These are phyloP conservation scores for Melanostoma scalare DNA, from an alignment of 2,888 invertebrate genomes.

Conservation along the genomic window DNA sequence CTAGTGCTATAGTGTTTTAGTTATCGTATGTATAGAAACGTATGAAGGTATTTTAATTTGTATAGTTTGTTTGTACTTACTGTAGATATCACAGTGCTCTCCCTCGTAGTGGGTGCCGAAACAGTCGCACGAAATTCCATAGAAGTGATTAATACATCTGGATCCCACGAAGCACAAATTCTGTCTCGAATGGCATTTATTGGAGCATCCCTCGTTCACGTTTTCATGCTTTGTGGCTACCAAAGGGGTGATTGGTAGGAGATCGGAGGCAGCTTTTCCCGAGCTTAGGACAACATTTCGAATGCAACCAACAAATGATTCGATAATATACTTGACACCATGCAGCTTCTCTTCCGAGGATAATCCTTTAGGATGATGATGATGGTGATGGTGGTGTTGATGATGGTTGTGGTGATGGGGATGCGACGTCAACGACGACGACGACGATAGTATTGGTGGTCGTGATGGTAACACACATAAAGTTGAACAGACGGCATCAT, in stretches of 20 bases:
- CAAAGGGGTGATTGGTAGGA: conserved; percentile 90
- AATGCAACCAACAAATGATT: conserved; percentile 96
- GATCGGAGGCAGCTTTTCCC: conserved; percentile 92
- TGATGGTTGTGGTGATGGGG: conserved; percentile 13
- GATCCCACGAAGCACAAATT: conserved; percentile 94
- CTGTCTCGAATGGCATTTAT: conserved; percentile 90
- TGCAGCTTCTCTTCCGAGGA: conserved; percentile 94
- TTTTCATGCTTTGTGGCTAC: conserved; percentile 95
- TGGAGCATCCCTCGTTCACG: conserved; percentile 93
- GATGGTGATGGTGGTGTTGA: conserved; percentile 37
- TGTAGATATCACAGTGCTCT: conserved; percentile 94
- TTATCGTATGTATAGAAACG: neutral
- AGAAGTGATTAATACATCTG: conserved; percentile 95
- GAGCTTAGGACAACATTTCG: conserved; percentile 93
- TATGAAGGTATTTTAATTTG: neutral
- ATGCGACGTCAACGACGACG: conserved; percentile 1
- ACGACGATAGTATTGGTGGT: conserved; percentile 23
- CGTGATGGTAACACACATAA: conserved; percentile 11
- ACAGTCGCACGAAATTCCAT: conserved; percentile 94
- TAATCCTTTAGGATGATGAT: conserved; percentile 83
- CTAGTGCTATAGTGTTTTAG: conserved; percentile 9
- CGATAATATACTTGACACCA: conserved; percentile 95
- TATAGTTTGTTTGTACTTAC: conserved; percentile 83
- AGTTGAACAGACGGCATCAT: neutral
- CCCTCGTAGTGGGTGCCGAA: conserved; percentile 96